Percentiles rank a stretch among this genome's conserved stretches.
phyloP scores from a whole-genome alignment of 2,888 invertebrate genomes.

The Pollenia labialis region DNA sequence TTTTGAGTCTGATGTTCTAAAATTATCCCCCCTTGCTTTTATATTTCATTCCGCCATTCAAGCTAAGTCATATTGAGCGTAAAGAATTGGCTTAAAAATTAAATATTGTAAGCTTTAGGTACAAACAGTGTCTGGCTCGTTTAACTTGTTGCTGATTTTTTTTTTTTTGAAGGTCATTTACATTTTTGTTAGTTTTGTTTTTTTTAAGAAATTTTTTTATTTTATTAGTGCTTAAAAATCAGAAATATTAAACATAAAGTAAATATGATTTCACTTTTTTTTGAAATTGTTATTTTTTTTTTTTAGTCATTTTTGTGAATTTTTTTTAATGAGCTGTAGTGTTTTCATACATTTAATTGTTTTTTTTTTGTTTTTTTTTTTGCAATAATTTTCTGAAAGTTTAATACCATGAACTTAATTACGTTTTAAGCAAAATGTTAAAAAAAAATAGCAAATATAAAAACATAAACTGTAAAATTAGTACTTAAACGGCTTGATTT shows the following conservation, averaged over 20 bases:
- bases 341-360: neutral
- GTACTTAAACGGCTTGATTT: neutral
- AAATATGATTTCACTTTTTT: slow-evolving; percentile 60
- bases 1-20: too few relatives aligned
- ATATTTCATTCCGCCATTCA: too few relatives aligned
- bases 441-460: neutral
- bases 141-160: neutral
- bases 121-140: neutral
- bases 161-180: slow-evolving; percentile 56
- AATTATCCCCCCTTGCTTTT: too few relatives aligned
- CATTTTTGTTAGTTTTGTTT: slow-evolving; percentile 28
- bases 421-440: slow-evolving; percentile 28
- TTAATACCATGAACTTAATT: slow-evolving; percentile 65
- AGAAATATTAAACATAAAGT: slow-evolving; percentile 37
- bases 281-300: neutral
- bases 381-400: slow-evolving; percentile 53
- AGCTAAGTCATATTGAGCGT: too few relatives aligned
- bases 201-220: slow-evolving; percentile 19
- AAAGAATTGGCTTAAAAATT: too few relatives aligned
- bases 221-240: slow-evolving; percentile 47
- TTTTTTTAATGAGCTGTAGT: neutral
- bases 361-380: slow-evolving; percentile 18
- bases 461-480: slow-evolving; percentile 32
- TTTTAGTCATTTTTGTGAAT: slow-evolving; percentile 12
- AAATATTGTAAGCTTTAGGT: neutral